A percentile compares a stretch with the other conserved stretches of the same genome.
These are phyloP conservation scores for Silurus meridionalis DNA, from an alignment of 2,113 vertebrate genomes.

Conservation along the genomic window DNA sequence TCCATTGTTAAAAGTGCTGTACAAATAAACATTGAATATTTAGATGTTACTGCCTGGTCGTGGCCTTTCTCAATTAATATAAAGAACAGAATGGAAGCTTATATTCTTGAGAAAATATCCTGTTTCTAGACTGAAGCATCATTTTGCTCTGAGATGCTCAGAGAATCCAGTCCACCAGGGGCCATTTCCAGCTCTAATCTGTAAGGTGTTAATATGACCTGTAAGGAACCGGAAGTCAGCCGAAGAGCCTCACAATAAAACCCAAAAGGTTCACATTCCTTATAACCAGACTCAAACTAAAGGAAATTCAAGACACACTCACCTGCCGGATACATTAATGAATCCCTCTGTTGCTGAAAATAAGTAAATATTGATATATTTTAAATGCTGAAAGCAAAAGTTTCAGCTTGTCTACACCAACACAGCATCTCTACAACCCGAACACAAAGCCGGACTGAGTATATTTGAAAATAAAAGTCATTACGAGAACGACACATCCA, in stretches of 20 bases:
- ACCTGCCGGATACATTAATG: neutral
- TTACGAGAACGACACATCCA: neutral
- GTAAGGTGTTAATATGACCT: neutral
- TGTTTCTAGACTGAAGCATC: neutral
- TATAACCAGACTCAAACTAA: neutral
- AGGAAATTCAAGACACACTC: neutral
- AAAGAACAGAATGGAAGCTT: neutral
- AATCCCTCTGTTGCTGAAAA: neutral
- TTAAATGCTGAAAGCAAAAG: neutral
- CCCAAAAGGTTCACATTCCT: neutral
- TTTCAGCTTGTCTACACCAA: neutral
- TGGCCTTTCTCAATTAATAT: neutral
- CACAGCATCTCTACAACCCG: neutral
- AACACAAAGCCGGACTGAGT: constrained; percentile 23
- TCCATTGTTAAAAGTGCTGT: too few species aligned
- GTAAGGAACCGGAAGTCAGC: neutral
- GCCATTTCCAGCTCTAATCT: neutral
- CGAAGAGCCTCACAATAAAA: neutral
- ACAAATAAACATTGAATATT: constrained; percentile 7
- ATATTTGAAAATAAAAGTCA: constrained; percentile 46
- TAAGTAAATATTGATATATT: neutral
- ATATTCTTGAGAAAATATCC: neutral
- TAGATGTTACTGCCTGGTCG: constrained; percentile 47
- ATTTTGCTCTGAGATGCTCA: neutral
- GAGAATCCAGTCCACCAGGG: neutral